phyloP scores from a whole-genome alignment of 2,113 vertebrate genomes.

The Neopipo cinnamomea region DNA sequence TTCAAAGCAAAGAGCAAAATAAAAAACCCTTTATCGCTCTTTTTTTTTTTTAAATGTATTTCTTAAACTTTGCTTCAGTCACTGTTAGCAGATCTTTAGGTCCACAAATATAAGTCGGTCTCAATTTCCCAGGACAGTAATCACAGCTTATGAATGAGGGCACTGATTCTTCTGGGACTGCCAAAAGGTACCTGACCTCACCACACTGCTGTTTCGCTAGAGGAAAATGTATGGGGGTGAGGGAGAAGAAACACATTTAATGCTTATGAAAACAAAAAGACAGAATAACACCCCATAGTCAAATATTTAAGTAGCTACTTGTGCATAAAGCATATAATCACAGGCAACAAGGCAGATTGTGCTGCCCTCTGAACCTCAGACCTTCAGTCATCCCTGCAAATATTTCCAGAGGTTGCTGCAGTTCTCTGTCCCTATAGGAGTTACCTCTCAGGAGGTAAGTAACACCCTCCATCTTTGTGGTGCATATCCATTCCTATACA shows the following conservation, averaged over 20 bases:
- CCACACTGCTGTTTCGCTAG: background rate
- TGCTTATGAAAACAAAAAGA: background rate
- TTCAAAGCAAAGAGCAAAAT: constrained; percentile 41
- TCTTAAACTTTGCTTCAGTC: background rate
- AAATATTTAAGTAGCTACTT: background rate
- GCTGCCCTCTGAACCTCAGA: background rate
- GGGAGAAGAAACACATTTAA: background rate
- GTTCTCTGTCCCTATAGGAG: background rate
- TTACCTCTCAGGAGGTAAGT: background rate
- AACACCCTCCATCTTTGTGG: background rate
- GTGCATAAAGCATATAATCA: background rate
- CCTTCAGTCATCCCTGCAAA: background rate
- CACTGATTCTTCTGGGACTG: background rate
- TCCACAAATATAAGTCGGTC: background rate
- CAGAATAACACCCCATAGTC: background rate
- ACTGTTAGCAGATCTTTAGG: background rate
- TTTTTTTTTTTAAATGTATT: background rate
- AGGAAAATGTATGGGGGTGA: background rate
- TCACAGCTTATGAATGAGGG: background rate
- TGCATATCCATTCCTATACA: background rate
- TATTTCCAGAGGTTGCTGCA: background rate
- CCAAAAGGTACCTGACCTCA: background rate
- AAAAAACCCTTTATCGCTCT: background rate
- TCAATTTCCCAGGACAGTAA: background rate
- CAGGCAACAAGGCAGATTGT: background rate